Conservation (phyloP, 2,113 vertebrate genomes). For the Bagarius yarrelli region DNA sequence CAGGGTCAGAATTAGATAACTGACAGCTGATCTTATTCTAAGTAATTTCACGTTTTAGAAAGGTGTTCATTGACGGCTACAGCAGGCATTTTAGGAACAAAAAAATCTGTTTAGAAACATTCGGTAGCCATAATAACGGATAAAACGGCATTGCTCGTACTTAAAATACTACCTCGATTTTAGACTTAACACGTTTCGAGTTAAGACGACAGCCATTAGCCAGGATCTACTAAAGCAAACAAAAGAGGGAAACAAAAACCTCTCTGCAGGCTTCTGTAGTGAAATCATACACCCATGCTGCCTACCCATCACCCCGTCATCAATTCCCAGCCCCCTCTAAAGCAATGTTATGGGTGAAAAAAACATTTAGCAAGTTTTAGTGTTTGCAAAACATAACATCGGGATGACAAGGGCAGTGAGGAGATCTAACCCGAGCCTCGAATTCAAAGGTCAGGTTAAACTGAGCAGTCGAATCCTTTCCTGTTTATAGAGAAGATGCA, state of each 20-base stretch:
- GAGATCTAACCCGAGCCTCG: slow-evolving; percentile 40
- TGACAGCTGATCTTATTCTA: background rate
- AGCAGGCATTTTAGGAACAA: background rate
- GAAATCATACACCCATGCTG: slow-evolving; percentile 52
- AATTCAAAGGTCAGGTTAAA: slow-evolving; percentile 45
- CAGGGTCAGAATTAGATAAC: slow-evolving; percentile 38
- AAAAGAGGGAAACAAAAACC: slow-evolving; percentile 41
- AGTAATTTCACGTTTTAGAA: slow-evolving; percentile 12
- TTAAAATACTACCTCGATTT: slow-evolving; percentile 16
- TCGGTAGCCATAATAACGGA: background rate
- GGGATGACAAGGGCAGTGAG: background rate
- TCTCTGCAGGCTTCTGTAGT: slow-evolving; percentile 52
- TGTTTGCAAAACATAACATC: slow-evolving; percentile 55
- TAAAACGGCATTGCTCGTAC: background rate
- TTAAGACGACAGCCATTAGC: slow-evolving; percentile 31
- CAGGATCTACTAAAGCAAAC: slow-evolving; percentile 40
- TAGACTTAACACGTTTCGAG: slow-evolving; percentile 28
- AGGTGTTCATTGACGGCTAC: background rate
- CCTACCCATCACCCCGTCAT: slow-evolving; percentile 35
- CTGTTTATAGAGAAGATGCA: slow-evolving; percentile 24
- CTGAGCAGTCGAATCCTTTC: slow-evolving; percentile 30
- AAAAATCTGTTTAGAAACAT: background rate
- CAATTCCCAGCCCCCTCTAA: slow-evolving; percentile 44
- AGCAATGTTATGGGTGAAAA: slow-evolving; percentile 48
- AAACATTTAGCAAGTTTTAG: slow-evolving; percentile 46